phyloP scores from a whole-genome alignment of 2,888 invertebrate species.

The Habrosyne pyritoides region DNA sequence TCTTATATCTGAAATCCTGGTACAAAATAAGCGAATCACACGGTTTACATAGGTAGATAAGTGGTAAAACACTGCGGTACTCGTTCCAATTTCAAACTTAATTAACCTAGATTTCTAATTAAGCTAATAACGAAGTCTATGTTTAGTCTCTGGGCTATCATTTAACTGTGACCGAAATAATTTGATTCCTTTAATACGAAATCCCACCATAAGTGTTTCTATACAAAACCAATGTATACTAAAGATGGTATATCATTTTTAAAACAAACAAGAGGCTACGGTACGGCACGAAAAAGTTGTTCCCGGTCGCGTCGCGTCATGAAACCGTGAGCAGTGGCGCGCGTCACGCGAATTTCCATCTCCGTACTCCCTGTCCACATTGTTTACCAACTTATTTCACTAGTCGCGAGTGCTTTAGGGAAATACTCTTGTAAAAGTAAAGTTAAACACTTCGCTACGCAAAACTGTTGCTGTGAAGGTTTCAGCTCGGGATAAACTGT shows the following conservation, averaged over 20 bases:
- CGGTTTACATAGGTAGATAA: too few relatives aligned
- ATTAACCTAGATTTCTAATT: too few relatives aligned
- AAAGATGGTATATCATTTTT: not conserved
- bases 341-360: slow-evolving; percentile 19
- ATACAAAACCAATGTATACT: too few relatives aligned
- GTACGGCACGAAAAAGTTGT: not conserved
- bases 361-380: slow-evolving; percentile 19
- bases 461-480: slow-evolving; percentile 7
- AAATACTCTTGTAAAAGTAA: slow-evolving; percentile 11
- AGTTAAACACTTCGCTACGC: slow-evolving; percentile 16
- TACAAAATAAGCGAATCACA: not conserved
- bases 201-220: too few relatives aligned
- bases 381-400: slow-evolving; percentile 24
- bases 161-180: too few relatives aligned
- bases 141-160: too few relatives aligned
- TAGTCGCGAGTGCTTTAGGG: not conserved
- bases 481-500: not conserved
- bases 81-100: too few relatives aligned
- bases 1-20: not conserved
- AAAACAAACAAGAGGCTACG: not conserved
- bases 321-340: not conserved
- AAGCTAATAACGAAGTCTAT: too few relatives aligned
- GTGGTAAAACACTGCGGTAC: too few relatives aligned
- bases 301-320: not conserved
- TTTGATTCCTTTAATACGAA: too few relatives aligned